Percentiles rank a stretch among this genome's conserved stretches.
Conservation (phyloP, 2,797 vertebrate genomes). For the Podarcis siculus region DNA sequence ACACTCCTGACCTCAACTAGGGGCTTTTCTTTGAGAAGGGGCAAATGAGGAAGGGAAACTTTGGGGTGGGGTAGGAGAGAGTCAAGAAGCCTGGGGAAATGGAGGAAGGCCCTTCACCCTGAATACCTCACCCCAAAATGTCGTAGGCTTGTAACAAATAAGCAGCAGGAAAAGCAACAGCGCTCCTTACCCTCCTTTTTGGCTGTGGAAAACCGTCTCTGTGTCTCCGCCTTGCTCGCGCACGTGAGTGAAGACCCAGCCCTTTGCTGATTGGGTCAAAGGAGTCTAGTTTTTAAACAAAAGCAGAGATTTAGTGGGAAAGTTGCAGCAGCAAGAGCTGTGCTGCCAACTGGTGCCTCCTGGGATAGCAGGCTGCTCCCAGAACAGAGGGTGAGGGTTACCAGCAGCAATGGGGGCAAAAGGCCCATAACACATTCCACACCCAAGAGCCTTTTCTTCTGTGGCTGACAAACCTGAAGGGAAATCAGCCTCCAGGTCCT, state of each 20-base stretch:
- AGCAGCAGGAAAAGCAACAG: not conserved
- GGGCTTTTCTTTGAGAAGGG: not conserved
- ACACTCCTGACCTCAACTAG: not conserved
- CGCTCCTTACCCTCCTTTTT: conserved; percentile 84
- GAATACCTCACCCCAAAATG: not conserved
- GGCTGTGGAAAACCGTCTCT: conserved; percentile 85
- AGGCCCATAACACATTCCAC: too few relatives aligned
- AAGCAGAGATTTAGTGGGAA: conserved; percentile 18
- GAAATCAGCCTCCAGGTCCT: conserved; percentile 94
- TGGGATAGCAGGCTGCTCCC: not conserved
- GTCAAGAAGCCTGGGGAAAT: not conserved
- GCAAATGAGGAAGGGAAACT: not conserved
- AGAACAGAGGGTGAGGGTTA: not conserved
- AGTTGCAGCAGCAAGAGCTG: not conserved
- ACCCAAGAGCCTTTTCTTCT: not conserved
- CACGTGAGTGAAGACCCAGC: conserved; percentile 77
- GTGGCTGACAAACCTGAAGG: conserved; percentile 82
- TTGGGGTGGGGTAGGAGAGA: too few relatives aligned
- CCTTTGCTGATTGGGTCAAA: conserved; percentile 85
- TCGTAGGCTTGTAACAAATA: not conserved
- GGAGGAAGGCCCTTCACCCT: not conserved
- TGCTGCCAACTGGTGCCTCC: too few relatives aligned
- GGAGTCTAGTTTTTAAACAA: conserved; percentile 78
- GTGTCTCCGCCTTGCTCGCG: conserved; percentile 83
- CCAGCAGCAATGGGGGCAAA: accelerated